Evolutionary conservation across 2,888 invertebrate species (phyloP).

Genomic region (Eilema griseolum): DNA sequence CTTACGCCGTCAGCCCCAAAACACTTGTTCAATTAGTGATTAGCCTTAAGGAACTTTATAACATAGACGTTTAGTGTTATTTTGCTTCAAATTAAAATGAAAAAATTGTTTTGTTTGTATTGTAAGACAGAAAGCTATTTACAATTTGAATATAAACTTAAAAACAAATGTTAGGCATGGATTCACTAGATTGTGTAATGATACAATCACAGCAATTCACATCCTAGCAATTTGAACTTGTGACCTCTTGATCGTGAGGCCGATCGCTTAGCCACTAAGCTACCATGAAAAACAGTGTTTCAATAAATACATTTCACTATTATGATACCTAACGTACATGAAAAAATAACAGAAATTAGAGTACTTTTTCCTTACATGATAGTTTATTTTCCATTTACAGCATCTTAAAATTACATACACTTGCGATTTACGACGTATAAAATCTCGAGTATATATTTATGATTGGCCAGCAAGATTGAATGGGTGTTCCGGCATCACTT

Average conservation of each 20-base stretch:
- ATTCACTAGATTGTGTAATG: no score
- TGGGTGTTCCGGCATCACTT: constrained; percentile 55
- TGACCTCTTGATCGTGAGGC: no score
- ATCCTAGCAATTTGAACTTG: no score
- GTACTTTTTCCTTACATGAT: constrained; percentile 5
- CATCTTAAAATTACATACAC: constrained; percentile 20
- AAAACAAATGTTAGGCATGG: background rate
- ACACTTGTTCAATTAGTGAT: constrained; percentile 86
- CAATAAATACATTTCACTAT: background rate
- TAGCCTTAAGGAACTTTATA: constrained; percentile 77
- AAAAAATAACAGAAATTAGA: background rate
- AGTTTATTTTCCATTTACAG: constrained; percentile 14
- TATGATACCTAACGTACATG: no score
- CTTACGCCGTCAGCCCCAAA: constrained; percentile 81
- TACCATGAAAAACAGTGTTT: no score
- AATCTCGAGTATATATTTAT: constrained; percentile 29
- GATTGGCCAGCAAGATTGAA: constrained; percentile 61
- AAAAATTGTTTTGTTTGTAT: background rate
- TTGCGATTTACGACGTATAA: constrained; percentile 30
- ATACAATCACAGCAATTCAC: no score
- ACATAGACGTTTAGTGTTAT: constrained; percentile 56
- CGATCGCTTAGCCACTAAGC: background rate
- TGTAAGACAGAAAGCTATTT: background rate
- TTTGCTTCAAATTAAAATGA: background rate
- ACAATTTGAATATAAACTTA: background rate